Percentiles rank a stretch among this genome's conserved stretches.
Evolutionary conservation across 1,140 invertebrate species (phyloP).

Genomic region (Bombus vancouverensis): DNA sequence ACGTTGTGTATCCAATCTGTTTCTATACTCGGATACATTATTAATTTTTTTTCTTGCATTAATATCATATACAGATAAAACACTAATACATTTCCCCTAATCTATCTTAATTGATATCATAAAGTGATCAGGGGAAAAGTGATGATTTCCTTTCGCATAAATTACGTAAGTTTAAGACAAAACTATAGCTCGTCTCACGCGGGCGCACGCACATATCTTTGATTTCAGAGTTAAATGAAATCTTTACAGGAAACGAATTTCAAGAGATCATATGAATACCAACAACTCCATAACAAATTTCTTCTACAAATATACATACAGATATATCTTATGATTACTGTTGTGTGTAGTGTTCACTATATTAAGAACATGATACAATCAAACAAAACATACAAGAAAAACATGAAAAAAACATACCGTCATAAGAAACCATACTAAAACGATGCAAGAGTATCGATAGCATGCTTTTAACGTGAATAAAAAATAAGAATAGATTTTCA

Average conservation of each 20-base stretch:
- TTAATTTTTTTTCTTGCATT: slow-evolving; percentile 27
- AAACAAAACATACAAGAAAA: not conserved
- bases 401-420: not conserved
- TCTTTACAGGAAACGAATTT: slow-evolving; percentile 18
- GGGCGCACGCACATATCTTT: not conserved
- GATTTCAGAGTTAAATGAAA: slow-evolving; percentile 17
- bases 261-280: slow-evolving; percentile 40
- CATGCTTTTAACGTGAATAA: not conserved
- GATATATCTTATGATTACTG: not conserved
- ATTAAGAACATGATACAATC: not conserved
- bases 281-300: not conserved
- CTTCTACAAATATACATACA: slow-evolving; percentile 37
- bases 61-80: slow-evolving; percentile 51
- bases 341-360: not conserved
- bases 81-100: slow-evolving; percentile 30
- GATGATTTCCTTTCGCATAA: slow-evolving; percentile 25
- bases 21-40: slow-evolving; percentile 54
- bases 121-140: slow-evolving; percentile 10
- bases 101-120: slow-evolving; percentile 12
- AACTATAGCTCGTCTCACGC: not conserved
- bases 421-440: not conserved
- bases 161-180: slow-evolving; percentile 31
- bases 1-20: slow-evolving; percentile 31
- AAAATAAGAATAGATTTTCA: too few relatives aligned
- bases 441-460: slow-evolving; percentile 3